These are phyloP conservation scores for Emydoidea blandingii DNA, from an alignment of 2,797 vertebrate species.

Conservation along the genomic window DNA sequence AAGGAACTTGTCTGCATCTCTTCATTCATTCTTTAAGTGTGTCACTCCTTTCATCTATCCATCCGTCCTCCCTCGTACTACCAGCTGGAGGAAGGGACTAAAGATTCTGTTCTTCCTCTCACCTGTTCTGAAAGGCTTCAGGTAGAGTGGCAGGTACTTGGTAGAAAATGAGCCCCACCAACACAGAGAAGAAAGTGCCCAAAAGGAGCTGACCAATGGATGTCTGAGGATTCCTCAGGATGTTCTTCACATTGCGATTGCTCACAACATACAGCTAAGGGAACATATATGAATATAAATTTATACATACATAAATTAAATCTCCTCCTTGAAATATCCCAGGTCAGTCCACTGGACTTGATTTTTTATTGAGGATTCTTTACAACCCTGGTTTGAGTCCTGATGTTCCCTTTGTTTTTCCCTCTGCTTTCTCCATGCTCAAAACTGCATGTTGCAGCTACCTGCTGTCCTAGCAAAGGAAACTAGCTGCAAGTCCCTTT, in stretches of 20 bases:
- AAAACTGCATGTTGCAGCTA: not conserved
- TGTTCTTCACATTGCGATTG: constrained; percentile 70
- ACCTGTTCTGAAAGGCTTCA: constrained; percentile 85
- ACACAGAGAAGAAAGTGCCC: constrained; percentile 81
- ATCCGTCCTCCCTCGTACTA: not conserved
- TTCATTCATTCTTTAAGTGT: not conserved
- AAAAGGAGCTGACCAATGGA: constrained; percentile 84
- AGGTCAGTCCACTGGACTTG: not conserved
- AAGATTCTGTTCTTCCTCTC: not conserved
- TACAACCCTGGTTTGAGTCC: not conserved
- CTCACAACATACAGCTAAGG: constrained; percentile 80
- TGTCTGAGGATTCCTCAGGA: constrained; percentile 85
- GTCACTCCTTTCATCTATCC: not conserved
- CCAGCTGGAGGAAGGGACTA: not conserved
- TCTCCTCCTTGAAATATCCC: not conserved
- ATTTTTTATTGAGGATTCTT: not conserved
- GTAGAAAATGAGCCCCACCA: constrained; percentile 86
- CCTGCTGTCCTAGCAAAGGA: not conserved
- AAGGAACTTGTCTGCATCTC: not conserved
- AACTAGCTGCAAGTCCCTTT: not conserved
- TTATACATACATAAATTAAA: not conserved
- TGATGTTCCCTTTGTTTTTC: not conserved
- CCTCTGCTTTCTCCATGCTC: not conserved
- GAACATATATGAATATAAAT: not conserved
- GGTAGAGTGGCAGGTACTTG: constrained; percentile 82